Evolutionary conservation across 1,140 invertebrate genomes (phyloP), one percentile per base, ranked within the genome.

Genomic region (Drosophila suzukii): DNA sequence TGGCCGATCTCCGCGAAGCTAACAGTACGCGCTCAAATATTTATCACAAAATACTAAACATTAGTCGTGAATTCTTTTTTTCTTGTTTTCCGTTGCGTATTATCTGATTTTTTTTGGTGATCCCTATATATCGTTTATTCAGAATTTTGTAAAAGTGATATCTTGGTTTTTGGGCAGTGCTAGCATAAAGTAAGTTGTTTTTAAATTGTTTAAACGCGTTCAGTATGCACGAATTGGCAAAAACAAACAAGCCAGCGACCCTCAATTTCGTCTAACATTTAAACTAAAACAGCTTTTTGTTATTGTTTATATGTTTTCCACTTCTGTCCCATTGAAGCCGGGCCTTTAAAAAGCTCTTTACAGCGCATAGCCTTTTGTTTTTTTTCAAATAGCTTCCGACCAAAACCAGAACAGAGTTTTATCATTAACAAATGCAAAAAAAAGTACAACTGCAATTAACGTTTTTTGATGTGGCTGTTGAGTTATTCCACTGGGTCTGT

Each of bases 271-370:
- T 24, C 10, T 65, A 65, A 58, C 68, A 71, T 58, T 70, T 71
- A 50, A 70, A 71, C 65, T 58, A 36, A 71, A 70, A 50, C 75
- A 67, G 81, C 81, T 63, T 85, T 75, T 77, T 73, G 72, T 68
- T 81, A 61, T 81, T 75, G 74, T 75, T 53, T 78, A 17, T 66
- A 55, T 78, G 56, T 61, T 56, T 78, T 83, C 57, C 46, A 73
- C 47, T 41, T 66, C 59, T 55, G 56, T 27, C 63, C 53, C 46
- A 71, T 47, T 55, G 4, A 75, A 71, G 73, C 72, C 63, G 62
- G 63, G 65, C 60, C 61, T 43, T 41, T 11, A 15, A 76, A 73
- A 65, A 74, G 72, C 81, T 85, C 75, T 80, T 51, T 60, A 76
- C 50, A 65, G 30, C 59, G 30, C 32, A 30, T 46, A 46, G 39